Base-by-base conservation (phyloP, 2,888 invertebrate species). In the Noctua comes region DNA sequence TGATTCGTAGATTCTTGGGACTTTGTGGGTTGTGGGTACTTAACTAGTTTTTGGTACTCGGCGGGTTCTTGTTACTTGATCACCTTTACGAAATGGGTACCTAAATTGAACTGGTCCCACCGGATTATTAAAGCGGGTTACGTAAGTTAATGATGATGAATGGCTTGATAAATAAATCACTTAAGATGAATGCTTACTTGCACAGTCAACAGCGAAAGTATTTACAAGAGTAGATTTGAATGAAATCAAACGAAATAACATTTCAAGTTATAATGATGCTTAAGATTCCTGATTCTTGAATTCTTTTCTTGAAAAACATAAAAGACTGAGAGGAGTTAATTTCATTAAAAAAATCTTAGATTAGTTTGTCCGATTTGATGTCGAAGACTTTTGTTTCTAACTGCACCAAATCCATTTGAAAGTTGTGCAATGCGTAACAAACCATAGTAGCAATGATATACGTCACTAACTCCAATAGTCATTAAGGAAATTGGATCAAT, bases 401-500 rank as follows among this genome's bases (percentile, higher is more conserved):
- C 59, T n/a, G 27, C 54, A 69, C 7, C 2, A 21, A 13, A 3
- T 59, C 16, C 24, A 24, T n/a, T 51, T 11, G 48, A 66, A 43
- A 81, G n/a, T 82, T 72, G 74, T 77, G 79, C 72, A 86, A 83
- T 69, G 71, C 54, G 73, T 76, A 83, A 70, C 76, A 36, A 78
- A 68, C 62, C 71, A 65, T 71, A 40, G 74, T 62, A 40, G 73
- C 71, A 80, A 80, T 65, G 73, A 73, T 78, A 79, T 57, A 77
- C 62, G 77, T 68, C 78, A 76, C 40, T 76, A 84, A 76, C 46
- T 59, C 66, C 65, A 84, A 80, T 31, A 89, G 85, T 88, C 79
- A 88, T 89, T 87, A 86, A 70, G 80, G 77, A 88, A 86, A 90
- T 86, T 87, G 85, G 86, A 88, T 87, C 77, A 79, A 72, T 77